phyloP scores from a whole-genome alignment of 1,140 invertebrate species.

The Zaprionus nigranus region DNA sequence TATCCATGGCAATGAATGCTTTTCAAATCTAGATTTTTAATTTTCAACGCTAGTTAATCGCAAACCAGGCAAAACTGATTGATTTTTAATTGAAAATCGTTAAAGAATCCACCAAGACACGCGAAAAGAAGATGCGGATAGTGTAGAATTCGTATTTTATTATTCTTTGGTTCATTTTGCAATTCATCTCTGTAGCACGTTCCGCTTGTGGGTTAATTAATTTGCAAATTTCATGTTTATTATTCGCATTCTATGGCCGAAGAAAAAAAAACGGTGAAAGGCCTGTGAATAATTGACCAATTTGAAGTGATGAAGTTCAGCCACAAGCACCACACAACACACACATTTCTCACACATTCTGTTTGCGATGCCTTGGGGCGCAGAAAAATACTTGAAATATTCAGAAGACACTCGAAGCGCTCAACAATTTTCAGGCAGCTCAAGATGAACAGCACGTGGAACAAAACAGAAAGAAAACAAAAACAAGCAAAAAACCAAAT shows the following conservation, averaged over 20 bases:
- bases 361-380: constrained; percentile 28
- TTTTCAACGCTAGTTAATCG: not conserved
- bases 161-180: not conserved
- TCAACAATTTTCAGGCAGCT: constrained; percentile 59
- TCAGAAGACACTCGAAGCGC: constrained; percentile 54
- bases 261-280: constrained; percentile 31
- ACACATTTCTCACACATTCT: constrained; percentile 43
- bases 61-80: constrained; percentile 1
- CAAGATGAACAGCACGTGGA: constrained; percentile 52
- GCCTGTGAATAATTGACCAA: constrained; percentile 46
- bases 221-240: constrained; percentile 20
- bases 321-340: constrained; percentile 16
- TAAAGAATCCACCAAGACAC: not conserved
- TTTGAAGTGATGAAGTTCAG: constrained; percentile 55
- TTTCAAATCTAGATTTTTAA: not conserved
- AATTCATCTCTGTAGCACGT: not conserved
- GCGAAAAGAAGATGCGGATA: not conserved
- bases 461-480: constrained; percentile 37
- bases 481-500: constrained; percentile 39
- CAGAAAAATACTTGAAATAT: constrained; percentile 40
- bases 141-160: not conserved
- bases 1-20: not conserved
- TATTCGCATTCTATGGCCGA: constrained; percentile 1
- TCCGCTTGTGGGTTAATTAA: constrained; percentile 12
- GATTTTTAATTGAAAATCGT: not conserved